Evolutionary conservation across 1,140 invertebrate genomes (phyloP).

Genomic region (Phocides pigmalion): DNA sequence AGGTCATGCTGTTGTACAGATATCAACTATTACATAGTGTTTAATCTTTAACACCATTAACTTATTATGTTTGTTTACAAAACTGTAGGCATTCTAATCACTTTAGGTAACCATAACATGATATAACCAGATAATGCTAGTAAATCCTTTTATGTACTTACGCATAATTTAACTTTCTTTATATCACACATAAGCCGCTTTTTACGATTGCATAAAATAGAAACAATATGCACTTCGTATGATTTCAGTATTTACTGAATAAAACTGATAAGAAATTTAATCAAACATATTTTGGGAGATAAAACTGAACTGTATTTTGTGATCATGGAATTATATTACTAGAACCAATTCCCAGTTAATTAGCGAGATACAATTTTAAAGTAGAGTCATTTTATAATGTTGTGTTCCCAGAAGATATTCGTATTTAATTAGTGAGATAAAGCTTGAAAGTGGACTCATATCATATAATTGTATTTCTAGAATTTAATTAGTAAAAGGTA

Average conservation of each 20-base stretch:
- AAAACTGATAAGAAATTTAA: background rate
- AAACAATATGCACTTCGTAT: background rate
- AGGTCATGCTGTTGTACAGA: no score
- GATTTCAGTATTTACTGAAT: background rate
- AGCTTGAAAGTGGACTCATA: no score
- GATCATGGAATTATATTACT: no score
- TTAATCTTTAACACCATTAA: slow-evolving; percentile 3
- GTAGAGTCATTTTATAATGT: no score
- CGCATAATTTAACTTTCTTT: background rate
- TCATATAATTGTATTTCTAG: no score
- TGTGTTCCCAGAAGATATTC: no score
- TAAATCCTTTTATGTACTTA: background rate
- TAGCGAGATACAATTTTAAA: no score
- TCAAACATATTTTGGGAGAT: background rate
- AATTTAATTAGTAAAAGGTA: no score
- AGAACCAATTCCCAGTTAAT: no score
- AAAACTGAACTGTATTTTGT: background rate
- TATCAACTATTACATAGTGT: background rate
- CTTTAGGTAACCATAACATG: slow-evolving; percentile 5
- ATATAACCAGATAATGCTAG: background rate
- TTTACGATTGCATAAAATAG: slow-evolving; percentile 1
- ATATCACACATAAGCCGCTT: background rate
- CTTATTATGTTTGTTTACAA: background rate
- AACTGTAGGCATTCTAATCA: background rate
- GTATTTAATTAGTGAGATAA: no score